A percentile compares a stretch with the other conserved stretches of the same genome.
These are phyloP conservation scores for Sylvia borin DNA, from an alignment of 2,797 vertebrate species.

Conservation along the genomic window DNA sequence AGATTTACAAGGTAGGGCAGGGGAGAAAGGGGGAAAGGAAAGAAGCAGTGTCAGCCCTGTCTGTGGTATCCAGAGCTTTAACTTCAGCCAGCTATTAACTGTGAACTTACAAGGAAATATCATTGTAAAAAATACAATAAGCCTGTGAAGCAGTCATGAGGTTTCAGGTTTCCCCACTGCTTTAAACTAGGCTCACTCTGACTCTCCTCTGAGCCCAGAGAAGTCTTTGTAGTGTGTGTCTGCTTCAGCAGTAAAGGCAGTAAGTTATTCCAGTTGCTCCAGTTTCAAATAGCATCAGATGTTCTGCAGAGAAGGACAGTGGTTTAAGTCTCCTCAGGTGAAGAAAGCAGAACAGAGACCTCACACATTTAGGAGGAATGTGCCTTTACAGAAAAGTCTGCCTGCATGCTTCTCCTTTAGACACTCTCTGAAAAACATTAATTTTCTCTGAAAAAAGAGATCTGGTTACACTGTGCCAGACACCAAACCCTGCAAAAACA, in stretches of 20 bases:
- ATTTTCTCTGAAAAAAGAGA: not conserved
- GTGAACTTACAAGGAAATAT: not conserved
- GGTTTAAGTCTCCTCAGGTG: not conserved
- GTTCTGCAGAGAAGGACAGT: not conserved
- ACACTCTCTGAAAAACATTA: not conserved
- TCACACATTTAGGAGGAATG: not conserved
- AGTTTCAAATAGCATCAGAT: not conserved
- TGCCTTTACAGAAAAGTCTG: not conserved
- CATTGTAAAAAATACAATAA: not conserved
- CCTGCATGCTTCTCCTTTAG: not conserved
- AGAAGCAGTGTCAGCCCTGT: not conserved
- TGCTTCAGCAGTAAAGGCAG: not conserved
- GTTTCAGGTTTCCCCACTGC: not conserved
- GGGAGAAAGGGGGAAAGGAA: not conserved
- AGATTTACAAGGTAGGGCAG: not conserved
- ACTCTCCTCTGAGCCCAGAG: not conserved
- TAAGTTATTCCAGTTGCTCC: not conserved
- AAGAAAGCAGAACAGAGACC: not conserved
- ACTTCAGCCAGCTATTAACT: not conserved
- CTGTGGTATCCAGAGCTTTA: not conserved
- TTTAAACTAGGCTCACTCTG: slow-evolving; percentile 19
- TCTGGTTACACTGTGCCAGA: not conserved
- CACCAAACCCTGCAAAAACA: not conserved
- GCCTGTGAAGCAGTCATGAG: not conserved
- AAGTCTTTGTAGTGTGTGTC: not conserved